phyloP scores from a whole-genome alignment of 1,140 invertebrate species.

The Oppia nitens region DNA sequence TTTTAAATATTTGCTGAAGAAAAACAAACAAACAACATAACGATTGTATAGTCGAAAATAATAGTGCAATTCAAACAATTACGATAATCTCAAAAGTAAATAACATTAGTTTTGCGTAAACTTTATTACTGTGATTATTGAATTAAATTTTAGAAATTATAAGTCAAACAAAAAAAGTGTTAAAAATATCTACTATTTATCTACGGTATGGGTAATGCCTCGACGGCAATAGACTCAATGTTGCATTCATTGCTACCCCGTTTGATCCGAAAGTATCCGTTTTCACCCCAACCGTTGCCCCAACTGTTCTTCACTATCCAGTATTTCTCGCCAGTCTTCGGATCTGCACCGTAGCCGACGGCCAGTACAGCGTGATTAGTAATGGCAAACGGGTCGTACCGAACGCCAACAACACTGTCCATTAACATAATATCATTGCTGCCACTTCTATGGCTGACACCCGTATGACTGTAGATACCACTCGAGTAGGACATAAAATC shows the following conservation, averaged over 20 bases:
- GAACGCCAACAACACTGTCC: neutral
- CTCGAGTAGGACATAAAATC: neutral
- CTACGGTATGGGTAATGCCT: slow-evolving; percentile 24
- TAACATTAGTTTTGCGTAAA: too few relatives aligned
- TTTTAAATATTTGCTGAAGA: too few relatives aligned
- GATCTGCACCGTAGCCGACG: neutral
- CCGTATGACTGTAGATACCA: neutral
- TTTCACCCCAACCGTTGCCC: slow-evolving; percentile 6
- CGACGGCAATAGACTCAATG: slow-evolving; percentile 25
- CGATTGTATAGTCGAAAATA: too few relatives aligned
- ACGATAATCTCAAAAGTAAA: too few relatives aligned
- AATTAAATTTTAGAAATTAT: too few relatives aligned
- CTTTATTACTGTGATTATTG: too few relatives aligned
- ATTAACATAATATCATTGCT: too few relatives aligned
- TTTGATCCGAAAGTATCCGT: slow-evolving; percentile 11
- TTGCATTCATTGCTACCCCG: neutral
- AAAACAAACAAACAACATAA: too few relatives aligned
- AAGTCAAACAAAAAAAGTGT: too few relatives aligned
- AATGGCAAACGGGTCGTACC: neutral
- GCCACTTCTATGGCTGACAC: too few relatives aligned
- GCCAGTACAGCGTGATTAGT: neutral
- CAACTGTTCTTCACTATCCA: neutral
- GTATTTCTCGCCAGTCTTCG: neutral
- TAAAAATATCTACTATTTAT: too few relatives aligned
- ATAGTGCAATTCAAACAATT: too few relatives aligned